Base-by-base conservation (phyloP, 2,888 invertebrate species). In the Listrodromus nycthemerus region DNA sequence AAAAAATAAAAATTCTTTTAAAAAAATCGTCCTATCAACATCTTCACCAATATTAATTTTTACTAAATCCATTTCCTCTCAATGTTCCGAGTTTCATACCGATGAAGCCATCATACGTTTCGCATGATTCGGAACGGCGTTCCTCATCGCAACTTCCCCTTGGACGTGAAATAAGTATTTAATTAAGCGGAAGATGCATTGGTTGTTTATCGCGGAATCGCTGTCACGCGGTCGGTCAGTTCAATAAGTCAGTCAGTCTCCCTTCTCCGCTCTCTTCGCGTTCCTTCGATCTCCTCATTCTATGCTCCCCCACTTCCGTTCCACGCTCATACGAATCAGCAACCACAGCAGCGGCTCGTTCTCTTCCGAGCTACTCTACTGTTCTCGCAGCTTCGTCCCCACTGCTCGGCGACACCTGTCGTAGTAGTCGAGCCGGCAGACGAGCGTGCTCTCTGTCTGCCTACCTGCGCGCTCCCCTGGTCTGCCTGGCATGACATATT, bases 331-430 rank as follows among this genome's bases (percentile, higher is more conserved):
- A 73, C 65, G 82, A 82, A 67, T 50, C 55, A 41, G 66, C 33
- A 55, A 55, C 55, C 33, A 37, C 50, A 48, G 69, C n/a, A 71
- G 24, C 81, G 24, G 70, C 55, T 76, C 37, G 52, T 76, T 71
- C 67, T 61, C 63, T 69, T 69, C 78, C 52, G 74, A 74, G 78
- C 74, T 70, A 79, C 74, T 82, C 74, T 75, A 79, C 82, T 79
- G 78, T 79, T 48, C 74, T 45, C 69, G 45, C 78, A 61, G 74
- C 74, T 74, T 50, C 78, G 65, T 69, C 83, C 78, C 83, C 86
- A 80, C 83, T 76, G 21, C 77, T 61, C 67, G 71, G 83, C 85
- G 84, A 84, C 86, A 86, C 86, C 85, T 85, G 86, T 84, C 86
- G 80, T 77, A 76, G 79, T 83, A 84, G 82, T 83, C 83, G 76